These are phyloP conservation scores for Crematogaster levior DNA, from an alignment of 2,888 invertebrate species.

Conservation along the genomic window DNA sequence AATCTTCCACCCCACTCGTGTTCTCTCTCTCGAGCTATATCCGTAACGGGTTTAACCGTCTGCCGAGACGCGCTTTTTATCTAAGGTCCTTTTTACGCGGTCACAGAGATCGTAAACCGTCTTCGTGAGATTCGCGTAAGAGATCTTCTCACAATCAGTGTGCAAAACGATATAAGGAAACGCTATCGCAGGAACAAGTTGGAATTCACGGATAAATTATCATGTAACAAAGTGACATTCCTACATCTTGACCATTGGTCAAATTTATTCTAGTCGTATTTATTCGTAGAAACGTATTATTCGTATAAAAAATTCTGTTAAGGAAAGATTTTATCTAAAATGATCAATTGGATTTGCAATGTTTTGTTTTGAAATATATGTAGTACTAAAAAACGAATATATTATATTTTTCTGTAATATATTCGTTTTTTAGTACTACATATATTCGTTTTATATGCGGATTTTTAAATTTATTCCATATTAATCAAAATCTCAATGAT, in stretches of 20 bases:
- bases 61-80: slow-evolving; percentile 58
- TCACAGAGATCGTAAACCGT: slow-evolving; percentile 31
- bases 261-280: background rate
- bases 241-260: background rate
- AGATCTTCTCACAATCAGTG: slow-evolving; percentile 2
- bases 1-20: slow-evolving; percentile 25
- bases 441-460: too few species aligned
- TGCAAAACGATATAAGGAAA: slow-evolving; percentile 22
- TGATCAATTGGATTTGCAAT: background rate
- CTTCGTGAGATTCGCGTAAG: slow-evolving; percentile 34
- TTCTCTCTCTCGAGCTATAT: slow-evolving; percentile 62
- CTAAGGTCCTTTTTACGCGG: slow-evolving; percentile 54
- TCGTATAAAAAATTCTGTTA: background rate
- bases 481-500: background rate
- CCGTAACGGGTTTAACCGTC: slow-evolving; percentile 72
- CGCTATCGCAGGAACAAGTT: slow-evolving; percentile 3
- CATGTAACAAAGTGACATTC: background rate
- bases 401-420: background rate
- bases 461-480: background rate
- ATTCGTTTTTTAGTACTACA: background rate
- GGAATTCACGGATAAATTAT: slow-evolving; percentile 4
- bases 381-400: background rate
- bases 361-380: too few species aligned
- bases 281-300: background rate
- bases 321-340: background rate